Base-by-base conservation (phyloP, 1,140 invertebrate genomes). In the Drosophila gunungcola region DNA sequence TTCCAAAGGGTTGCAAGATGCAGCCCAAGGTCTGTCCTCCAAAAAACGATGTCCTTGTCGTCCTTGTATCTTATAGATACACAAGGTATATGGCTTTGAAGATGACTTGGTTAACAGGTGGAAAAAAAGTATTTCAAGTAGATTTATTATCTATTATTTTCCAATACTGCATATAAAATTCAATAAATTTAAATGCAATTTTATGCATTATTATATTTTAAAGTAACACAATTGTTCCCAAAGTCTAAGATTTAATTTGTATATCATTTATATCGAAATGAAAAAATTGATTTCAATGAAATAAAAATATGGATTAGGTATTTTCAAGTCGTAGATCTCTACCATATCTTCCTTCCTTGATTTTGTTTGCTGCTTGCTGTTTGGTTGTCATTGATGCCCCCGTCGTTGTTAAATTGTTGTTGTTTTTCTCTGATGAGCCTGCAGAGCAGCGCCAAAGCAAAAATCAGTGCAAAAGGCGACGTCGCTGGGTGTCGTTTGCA, bases 351-450 rank as follows among this genome's bases (percentile, higher is more conserved):
- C 5, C 41, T 16, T 69, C 32, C 53, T 29, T 39, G 48, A 45
- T 36, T 34, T 76, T 46, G 72, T 76, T 48, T 73, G 52, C 25
- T 67, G 29, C 12, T 61, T 80, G 54, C 60, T 80, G 56, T 65
- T 72, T 65, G 73, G 73, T 72, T 80, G 83, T 82, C 78, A 82
- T 88, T 85, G 83, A 82, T 68, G 81, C 81, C 61, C 49, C 64
- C 68, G 39, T 21, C 12, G 13, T 13, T 21, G 61, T 72, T 78
- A 56, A 76, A 76, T 81, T 81, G 58, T 77, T 85, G 64, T 83
- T 78, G 70, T 80, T 84, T 73, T 74, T 67, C 73, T 81, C 75
- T 88, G 83, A 88, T 86, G 83, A 86, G 80, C 53, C 67, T 64
- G 11, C 43, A 62, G 43, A 21, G 27, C 43, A 63, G 36, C 45